These are phyloP conservation scores for Antitype chi DNA, from an alignment of 2,888 invertebrate genomes.

Conservation along the genomic window DNA sequence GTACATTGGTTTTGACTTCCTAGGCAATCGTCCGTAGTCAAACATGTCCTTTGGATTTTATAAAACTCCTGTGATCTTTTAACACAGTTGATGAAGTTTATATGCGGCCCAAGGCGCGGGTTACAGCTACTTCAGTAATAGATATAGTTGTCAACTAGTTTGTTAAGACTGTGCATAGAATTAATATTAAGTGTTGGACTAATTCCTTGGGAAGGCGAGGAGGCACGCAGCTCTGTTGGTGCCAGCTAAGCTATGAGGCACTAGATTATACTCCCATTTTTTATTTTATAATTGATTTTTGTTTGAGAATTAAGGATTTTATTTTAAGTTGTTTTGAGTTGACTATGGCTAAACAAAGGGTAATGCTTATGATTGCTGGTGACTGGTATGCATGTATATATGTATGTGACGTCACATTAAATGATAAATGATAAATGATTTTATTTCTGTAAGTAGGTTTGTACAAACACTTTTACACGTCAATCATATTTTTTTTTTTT, in stretches of 20 bases:
- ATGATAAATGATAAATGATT: too few species aligned
- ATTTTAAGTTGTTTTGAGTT: neutral
- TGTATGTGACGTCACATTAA: too few species aligned
- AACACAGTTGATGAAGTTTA: neutral
- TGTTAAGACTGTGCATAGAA: conserved; percentile 65
- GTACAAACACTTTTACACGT: too few species aligned
- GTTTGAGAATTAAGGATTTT: conserved; percentile 24
- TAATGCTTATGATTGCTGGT: too few species aligned
- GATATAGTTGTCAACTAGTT: conserved; percentile 55
- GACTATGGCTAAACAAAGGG: too few species aligned
- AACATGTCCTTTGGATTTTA: neutral
- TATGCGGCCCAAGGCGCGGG: neutral
- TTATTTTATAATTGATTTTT: conserved; percentile 43
- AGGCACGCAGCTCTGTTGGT: conserved; percentile 73
- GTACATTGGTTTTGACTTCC: neutral
- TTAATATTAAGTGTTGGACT: conserved; percentile 74
- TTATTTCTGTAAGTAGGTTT: too few species aligned
- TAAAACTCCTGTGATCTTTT: neutral
- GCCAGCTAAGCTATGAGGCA: conserved; percentile 46
- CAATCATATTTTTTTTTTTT: too few species aligned
- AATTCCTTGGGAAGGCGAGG: conserved; percentile 74
- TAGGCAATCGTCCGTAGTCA: neutral
- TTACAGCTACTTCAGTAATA: conserved; percentile 30
- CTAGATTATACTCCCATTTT: conserved; percentile 49
- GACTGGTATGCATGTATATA: too few species aligned